Base-by-base conservation (phyloP, 1,140 invertebrate species). In the Drosophila sechellia region DNA sequence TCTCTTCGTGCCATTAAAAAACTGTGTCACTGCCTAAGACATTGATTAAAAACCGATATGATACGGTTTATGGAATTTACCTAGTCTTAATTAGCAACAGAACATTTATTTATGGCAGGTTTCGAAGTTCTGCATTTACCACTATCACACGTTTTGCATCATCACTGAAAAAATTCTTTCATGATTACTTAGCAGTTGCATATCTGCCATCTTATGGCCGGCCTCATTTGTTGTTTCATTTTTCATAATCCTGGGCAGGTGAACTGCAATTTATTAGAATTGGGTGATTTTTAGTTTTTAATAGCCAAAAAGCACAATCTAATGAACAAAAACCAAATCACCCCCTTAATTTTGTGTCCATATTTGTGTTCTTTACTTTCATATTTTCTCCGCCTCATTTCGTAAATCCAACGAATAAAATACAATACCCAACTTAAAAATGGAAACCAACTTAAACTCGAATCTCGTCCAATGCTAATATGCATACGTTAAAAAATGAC, bases 341-440 rank as follows among this genome's bases (percentile, higher is more conserved):
- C 58, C 56, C 56, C 48, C 69, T 83, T 83, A 77, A 83, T 83
- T 87, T 87, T 61, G 31, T 72, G 45, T 55, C 63, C 63, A 81
- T 66, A 81, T 87, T 64, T 89, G 69, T 87, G 63, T 78, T 87
- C 72, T 89, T 84, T 89, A 89, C 81, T 89, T 89, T 83, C 84
- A 89, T 89, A 89, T 77, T 78, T 77, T 77, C 66, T 77, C 74
- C 61, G 71, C 74, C 43, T 81, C 74, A 81, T 80, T 85, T 83
- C 79, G 60, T 53, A 79, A 49, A 68, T 35, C 56, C 42, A 66
- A 60, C 60, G 55, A 68, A 50, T 25, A 46, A 58, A 57, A 42
- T 59, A 35, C 20, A 54, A 61, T 35, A 52, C 49, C 31, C 49
- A 69, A 63, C 50, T 55, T 17, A 66, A 63, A 63, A 75, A 61